These are phyloP conservation scores for Cynopterus sphinx DNA, from an alignment of 2,797 vertebrate genomes.

Conservation along the genomic window DNA sequence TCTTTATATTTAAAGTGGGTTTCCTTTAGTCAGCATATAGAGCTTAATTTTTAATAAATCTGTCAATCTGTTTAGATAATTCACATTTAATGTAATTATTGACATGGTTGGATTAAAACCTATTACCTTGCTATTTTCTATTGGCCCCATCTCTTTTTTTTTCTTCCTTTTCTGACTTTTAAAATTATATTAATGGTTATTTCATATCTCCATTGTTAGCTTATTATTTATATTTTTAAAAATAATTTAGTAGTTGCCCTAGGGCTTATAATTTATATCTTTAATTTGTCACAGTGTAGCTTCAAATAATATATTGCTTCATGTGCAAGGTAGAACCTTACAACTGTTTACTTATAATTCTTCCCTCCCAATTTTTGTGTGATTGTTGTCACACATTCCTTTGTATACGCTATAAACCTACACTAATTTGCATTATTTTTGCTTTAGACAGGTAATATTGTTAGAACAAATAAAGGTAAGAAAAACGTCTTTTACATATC, in stretches of 20 bases:
- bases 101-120: neutral
- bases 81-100: neutral
- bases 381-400: neutral
- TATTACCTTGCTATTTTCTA: neutral
- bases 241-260: neutral
- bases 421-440: neutral
- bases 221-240: neutral
- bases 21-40: neutral
- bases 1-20: neutral
- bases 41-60: neutral
- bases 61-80: neutral
- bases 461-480: neutral
- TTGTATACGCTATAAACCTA: neutral
- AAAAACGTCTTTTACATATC: neutral
- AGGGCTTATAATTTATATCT: neutral
- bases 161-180: neutral
- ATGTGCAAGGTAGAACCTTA: neutral
- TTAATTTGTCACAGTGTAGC: neutral
- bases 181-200: neutral
- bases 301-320: neutral
- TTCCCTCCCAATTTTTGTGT: neutral
- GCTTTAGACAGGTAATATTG: neutral
- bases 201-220: constrained; percentile 14
- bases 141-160: neutral
- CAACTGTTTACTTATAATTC: neutral